Conservation (phyloP, 1,140 invertebrate species). For the Daktulosphaira vitifoliae region DNA sequence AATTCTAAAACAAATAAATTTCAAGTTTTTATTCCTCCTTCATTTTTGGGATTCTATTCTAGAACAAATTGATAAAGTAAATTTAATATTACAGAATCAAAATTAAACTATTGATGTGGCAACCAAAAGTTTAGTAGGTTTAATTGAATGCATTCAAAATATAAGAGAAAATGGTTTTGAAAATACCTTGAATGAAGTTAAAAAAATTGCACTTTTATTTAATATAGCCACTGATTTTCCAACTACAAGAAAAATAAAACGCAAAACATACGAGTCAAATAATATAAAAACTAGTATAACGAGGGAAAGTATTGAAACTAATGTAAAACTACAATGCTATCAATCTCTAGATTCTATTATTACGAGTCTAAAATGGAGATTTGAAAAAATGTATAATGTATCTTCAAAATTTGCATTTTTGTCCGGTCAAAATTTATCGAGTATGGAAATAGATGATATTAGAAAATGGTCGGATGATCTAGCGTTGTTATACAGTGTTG, state of each 20-base stretch:
- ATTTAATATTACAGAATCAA: constrained; percentile 7
- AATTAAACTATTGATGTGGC: neutral
- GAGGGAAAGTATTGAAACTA: no score
- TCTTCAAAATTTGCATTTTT: no score
- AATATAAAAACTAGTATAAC: no score
- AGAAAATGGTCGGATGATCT: no score
- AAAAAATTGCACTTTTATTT: constrained; percentile 4
- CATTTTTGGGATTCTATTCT: constrained; percentile 11
- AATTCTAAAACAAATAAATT: constrained; percentile 1
- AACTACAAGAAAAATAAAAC: neutral
- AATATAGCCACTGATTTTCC: neutral
- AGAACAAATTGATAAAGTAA: constrained; percentile 1
- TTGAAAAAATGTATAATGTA: no score
- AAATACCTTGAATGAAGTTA: constrained; percentile 1
- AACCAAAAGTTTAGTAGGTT: neutral
- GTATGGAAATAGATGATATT: no score
- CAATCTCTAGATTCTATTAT: no score
- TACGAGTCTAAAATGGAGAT: no score
- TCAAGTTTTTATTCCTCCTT: neutral
- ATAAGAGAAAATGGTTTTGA: neutral
- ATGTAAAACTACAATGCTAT: no score
- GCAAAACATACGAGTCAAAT: neutral
- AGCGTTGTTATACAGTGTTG: no score
- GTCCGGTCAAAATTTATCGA: no score
- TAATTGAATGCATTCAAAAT: constrained; percentile 9